Conservation (phyloP, 2,888 invertebrate genomes). For the Xanthorhoe designata region DNA sequence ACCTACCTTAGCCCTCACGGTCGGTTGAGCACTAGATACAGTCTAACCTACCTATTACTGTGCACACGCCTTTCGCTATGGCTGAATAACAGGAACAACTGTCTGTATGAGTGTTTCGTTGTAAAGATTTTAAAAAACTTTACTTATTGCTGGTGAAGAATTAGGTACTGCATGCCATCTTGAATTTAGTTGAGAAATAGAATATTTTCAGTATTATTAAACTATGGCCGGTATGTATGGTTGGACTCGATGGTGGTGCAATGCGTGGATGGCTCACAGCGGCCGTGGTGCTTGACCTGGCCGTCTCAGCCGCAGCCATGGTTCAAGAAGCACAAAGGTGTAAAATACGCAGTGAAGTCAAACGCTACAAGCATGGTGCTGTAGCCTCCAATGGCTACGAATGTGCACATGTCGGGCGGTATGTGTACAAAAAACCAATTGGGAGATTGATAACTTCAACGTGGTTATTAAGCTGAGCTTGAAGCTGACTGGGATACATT, state of each 20-base stretch:
- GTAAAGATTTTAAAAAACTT: too few species aligned
- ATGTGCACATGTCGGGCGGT: conserved; percentile 26
- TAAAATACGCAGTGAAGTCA: not conserved
- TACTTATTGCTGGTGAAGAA: too few species aligned
- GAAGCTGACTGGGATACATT: too few species aligned
- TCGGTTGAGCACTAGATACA: too few species aligned
- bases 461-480: too few species aligned
- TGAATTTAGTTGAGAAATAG: not conserved
- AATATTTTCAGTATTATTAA: conserved; percentile 19
- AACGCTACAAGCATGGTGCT: not conserved
- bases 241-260: conserved; percentile 17
- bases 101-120: too few species aligned
- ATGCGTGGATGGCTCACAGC: conserved; percentile 5
- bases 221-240: conserved; percentile 23
- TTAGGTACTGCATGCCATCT: too few species aligned
- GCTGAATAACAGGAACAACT: too few species aligned
- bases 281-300: conserved; percentile 9
- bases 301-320: not conserved
- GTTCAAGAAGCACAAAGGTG: not conserved
- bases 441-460: too few species aligned
- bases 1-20: too few species aligned
- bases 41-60: too few species aligned
- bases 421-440: conserved; percentile 10
- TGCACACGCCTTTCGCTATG: too few species aligned
- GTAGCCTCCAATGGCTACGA: conserved; percentile 16